Evolutionary conservation across 2,797 vertebrate species (phyloP), one percentile per base, ranked within the genome.

Genomic region (Neomorphus geoffroyi): DNA sequence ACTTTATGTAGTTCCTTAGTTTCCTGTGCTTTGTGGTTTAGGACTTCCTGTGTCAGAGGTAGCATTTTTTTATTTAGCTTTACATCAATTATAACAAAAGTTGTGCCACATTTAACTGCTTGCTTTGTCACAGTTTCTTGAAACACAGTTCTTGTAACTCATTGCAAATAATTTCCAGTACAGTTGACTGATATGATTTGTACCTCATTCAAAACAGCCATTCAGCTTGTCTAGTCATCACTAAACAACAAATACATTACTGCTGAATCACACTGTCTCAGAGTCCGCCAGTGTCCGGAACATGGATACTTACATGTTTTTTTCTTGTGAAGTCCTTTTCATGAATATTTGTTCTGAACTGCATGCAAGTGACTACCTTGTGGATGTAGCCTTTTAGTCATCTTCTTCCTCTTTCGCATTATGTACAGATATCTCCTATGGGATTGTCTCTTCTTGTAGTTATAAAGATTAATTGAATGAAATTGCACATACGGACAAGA

Each of bases 241-340:
- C 81, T 94, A 37, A 90, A 83, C 43, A 94, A 9, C 80, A 88
- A 77, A 60, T 80, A 69, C 90, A 96, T 92, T 95, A 78, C 73
- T 75, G 86, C 74, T 90, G 79, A 93, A 45, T 65, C 54, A 60
- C 75, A 84, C 56, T 88, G 84, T 75, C 33, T 94, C 83, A 48
- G 71, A 56, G 70, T 85, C 93, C 53, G 73, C 35, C 37, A 50
- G 60, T 69, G 79, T 79, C 75, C 84, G 88, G 58, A 79, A 28
- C 19, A 70, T 1, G 7, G 39, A 7, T 41, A 86, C 67, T 94
- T 69, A 64, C 5, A 12, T n/a, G 18, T 16, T 16, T 69, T 94
- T 94, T 94, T 95, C 69, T 65, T 80, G 24, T 73, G 50, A 83
- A 39, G 39, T 39, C 95, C 32, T 35, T 28, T 69, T 86, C 13